A percentile compares a stretch with the other conserved stretches of the same genome.
Evolutionary conservation across 2,797 vertebrate genomes (phyloP).

Genomic region (Chelidonichthys spinosus): DNA sequence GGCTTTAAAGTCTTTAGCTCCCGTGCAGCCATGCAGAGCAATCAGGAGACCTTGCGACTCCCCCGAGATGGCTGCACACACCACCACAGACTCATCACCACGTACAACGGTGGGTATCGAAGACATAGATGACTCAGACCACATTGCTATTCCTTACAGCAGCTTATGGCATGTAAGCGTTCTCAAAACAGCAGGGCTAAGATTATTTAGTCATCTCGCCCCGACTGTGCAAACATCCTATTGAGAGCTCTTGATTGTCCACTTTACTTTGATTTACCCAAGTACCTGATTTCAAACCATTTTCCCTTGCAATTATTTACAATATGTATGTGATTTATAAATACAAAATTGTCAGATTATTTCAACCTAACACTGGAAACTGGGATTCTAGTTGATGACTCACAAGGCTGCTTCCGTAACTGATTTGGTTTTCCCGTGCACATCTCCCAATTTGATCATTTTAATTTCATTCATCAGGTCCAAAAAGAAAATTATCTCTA

Average conservation of each 20-base stretch:
- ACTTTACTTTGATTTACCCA: not conserved
- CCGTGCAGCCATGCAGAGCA: slow-evolving; percentile 20
- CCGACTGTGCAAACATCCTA: not conserved
- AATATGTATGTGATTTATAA: not conserved
- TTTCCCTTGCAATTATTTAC: not conserved
- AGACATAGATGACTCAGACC: slow-evolving; percentile 44
- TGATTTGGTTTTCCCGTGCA: no score
- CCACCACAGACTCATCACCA: slow-evolving; percentile 27
- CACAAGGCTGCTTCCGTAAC: not conserved
- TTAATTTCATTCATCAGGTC: no score
- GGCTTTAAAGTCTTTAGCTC: slow-evolving; percentile 14
- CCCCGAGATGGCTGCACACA: slow-evolving; percentile 40
- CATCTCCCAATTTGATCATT: no score
- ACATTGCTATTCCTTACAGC: slow-evolving; percentile 24
- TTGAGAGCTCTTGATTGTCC: not conserved
- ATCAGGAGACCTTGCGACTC: slow-evolving; percentile 27
- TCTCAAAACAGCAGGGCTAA: not conserved
- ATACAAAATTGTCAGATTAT: not conserved
- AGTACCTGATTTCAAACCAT: not conserved
- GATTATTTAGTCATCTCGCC: not conserved
- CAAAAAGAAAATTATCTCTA: not conserved
- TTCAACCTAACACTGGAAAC: not conserved
- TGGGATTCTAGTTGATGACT: not conserved
- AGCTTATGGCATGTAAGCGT: not conserved
- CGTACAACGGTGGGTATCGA: slow-evolving; percentile 29